Evolutionary conservation across 2,797 vertebrate species (phyloP), one percentile per base, ranked within the genome.

Genomic region (Lithobates sylvaticus): DNA sequence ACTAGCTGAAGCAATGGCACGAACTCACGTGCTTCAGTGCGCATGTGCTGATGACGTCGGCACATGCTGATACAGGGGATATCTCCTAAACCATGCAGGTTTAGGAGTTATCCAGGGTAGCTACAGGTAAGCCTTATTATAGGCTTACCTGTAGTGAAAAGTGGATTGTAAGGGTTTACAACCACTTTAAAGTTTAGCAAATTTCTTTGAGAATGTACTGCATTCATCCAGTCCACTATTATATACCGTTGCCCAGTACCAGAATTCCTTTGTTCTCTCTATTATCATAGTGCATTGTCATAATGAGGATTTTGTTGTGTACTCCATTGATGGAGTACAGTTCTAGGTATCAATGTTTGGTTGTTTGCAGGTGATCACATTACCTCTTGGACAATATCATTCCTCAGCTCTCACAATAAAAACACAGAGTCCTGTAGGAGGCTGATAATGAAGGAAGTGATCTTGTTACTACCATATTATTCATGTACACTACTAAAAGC

Each of bases 381-480:
- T 87, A 68, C 85, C 42, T 39, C 16, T 73, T 69, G 69, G 76
- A 87, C 80, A 87, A 78, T 78, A 67, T 36, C 39, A 68, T 83
- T 87, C 80, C 85, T 67, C 44, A 44, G 85, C 79, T 72, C 29
- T 65, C 44, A 67, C 80, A 87, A 87, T 74, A 65, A 68, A 50
- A 73, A 83, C n/a, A 72, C 79, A 83, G 34, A 50, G 72, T 78
- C 73, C 75, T 74, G 68, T 83, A 71, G 74, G 26, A 23, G 39
- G 13, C 54, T 50, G 39, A 58, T 83, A 74, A 87, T 76, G 69
- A 86, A 71, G 61, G 39, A 27, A 15, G 7, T 10, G 80, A 83
- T 87, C 80, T 32, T 23, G 58, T 87, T 87, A 78, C 85, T 65
- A 83, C 78, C 64, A 54, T 87, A 77, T 58, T 87, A 87, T 78